Conservation (phyloP, 2,888 invertebrate genomes). For the Eupithecia subfuscata region DNA sequence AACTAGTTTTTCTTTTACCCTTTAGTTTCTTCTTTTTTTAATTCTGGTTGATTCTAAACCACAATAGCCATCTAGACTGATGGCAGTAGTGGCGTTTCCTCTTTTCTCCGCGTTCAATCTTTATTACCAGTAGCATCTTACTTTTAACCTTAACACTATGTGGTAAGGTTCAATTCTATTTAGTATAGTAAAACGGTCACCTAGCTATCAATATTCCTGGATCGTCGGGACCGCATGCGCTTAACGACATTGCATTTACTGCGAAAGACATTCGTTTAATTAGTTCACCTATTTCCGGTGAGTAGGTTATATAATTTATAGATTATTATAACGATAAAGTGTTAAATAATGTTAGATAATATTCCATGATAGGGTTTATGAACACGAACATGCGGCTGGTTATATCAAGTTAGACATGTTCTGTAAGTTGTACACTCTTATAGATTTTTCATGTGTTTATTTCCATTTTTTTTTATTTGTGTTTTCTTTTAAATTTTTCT, state of each 20-base stretch:
- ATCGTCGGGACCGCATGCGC: conserved; percentile 43
- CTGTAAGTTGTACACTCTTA: neutral
- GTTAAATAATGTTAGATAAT: neutral
- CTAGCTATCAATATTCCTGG: conserved; percentile 12
- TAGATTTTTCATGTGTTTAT: too few species aligned
- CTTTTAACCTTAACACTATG: conserved; percentile 5
- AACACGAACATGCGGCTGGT: neutral
- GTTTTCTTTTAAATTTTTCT: too few species aligned
- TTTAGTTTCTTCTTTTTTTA: neutral
- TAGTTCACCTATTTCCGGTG: conserved; percentile 19
- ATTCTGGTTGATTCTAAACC: neutral
- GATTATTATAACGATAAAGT: conserved; percentile 1
- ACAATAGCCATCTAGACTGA: neutral
- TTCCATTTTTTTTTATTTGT: too few species aligned
- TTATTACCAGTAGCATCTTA: neutral
- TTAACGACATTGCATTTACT: conserved; percentile 64
- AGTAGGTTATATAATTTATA: conserved; percentile 4
- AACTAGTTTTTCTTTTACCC: neutral
- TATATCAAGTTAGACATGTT: neutral
- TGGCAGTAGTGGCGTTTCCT: neutral
- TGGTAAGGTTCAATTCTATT: conserved; percentile 14
- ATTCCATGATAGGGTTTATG: neutral
- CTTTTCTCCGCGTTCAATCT: conserved; percentile 41
- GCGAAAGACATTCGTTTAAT: conserved; percentile 42
- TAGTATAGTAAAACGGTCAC: neutral